These are phyloP conservation scores for Nemapogon koenigi DNA, from an alignment of 2,888 invertebrate genomes.

Conservation along the genomic window DNA sequence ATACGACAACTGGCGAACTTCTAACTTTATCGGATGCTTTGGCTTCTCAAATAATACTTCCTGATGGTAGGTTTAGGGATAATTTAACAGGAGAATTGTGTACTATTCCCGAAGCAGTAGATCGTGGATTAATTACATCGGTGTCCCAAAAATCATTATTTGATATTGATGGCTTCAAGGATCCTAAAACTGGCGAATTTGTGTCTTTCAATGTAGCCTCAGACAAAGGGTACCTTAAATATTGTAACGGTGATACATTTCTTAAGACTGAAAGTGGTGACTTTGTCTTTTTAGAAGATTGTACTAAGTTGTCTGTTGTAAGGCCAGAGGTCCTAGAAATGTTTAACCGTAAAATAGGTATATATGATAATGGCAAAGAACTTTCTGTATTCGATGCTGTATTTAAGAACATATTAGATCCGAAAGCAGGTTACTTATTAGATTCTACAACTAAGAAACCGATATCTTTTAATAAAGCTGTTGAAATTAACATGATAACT, in stretches of 20 bases:
- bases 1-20: constrained; percentile 79
- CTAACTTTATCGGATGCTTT: constrained; percentile 87
- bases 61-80: constrained; percentile 78
- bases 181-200: constrained; percentile 80
- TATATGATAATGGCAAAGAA: constrained; percentile 78
- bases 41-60: constrained; percentile 78
- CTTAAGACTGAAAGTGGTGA: constrained; percentile 77
- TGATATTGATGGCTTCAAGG: constrained; percentile 90
- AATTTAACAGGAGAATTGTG: constrained; percentile 75
- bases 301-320: constrained; percentile 77
- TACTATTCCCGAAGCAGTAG: constrained; percentile 85
- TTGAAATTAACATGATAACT: constrained; percentile 83
- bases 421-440: constrained; percentile 84
- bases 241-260: constrained; percentile 75
- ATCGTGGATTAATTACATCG: constrained; percentile 86
- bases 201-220: constrained; percentile 85
- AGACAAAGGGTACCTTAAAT: constrained; percentile 77
- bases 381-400: constrained; percentile 88
- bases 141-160: constrained; percentile 89
- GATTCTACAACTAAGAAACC: constrained; percentile 75
- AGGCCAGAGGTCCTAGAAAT: constrained; percentile 88
- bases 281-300: constrained; percentile 79
- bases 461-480: constrained; percentile 84
- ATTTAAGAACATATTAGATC: constrained; percentile 84
- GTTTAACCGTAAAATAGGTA: constrained; percentile 82